phyloP scores from a whole-genome alignment of 2,888 invertebrate species.

The Sicus ferrugineus region DNA sequence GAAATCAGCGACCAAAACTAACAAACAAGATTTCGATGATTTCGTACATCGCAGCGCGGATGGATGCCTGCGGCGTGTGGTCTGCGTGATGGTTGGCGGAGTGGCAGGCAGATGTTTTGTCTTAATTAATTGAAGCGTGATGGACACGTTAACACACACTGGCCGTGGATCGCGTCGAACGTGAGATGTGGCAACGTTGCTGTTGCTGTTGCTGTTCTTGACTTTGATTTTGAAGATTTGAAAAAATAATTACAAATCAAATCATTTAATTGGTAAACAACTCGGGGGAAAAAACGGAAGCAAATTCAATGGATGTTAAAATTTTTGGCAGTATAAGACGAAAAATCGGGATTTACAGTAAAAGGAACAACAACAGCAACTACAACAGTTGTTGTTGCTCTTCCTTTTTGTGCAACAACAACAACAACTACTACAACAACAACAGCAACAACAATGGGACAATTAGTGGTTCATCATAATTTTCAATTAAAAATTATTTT shows the following conservation, averaged over 20 bases:
- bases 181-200: background rate
- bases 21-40: background rate
- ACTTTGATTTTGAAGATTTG: constrained; percentile 8
- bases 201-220: background rate
- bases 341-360: no score
- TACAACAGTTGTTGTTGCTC: no score
- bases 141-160: constrained; percentile 23
- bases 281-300: constrained; percentile 35
- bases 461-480: background rate
- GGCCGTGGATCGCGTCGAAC: background rate
- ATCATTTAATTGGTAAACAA: constrained; percentile 53
- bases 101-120: constrained; percentile 27
- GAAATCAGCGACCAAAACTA: background rate
- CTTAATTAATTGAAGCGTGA: constrained; percentile 32
- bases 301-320: no score
- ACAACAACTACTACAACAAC: background rate
- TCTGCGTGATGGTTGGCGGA: background rate
- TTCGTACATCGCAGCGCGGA: background rate
- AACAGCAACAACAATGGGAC: constrained; percentile 10
- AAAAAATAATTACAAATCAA: constrained; percentile 39
- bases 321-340: no score
- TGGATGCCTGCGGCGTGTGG: background rate
- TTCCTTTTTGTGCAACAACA: no score
- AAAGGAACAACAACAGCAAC: no score
- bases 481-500: background rate